Conservation (phyloP, 1,140 invertebrate species). For the Cydia amplana region DNA sequence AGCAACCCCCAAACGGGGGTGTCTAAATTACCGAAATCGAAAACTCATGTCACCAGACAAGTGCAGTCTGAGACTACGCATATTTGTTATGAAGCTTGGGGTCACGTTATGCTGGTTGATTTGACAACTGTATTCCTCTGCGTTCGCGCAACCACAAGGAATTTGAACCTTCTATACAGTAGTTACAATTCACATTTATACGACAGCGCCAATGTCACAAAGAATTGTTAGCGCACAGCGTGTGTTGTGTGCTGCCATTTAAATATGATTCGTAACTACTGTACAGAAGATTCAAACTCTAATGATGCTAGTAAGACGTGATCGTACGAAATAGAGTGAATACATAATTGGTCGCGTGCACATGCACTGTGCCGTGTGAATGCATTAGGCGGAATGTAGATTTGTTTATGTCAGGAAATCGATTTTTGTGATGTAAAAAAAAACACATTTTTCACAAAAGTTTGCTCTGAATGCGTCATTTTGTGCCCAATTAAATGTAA, state of each 20-base stretch:
- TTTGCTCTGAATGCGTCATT: too few species aligned
- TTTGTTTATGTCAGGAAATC: neutral
- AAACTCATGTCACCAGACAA: neutral
- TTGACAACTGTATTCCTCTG: neutral
- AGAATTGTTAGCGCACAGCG: neutral
- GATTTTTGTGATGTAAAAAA: neutral
- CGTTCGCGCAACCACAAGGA: neutral
- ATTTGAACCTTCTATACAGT: neutral
- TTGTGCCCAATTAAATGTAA: too few species aligned
- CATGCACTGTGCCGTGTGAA: slow-evolving; percentile 21
- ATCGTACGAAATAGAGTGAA: slow-evolving; percentile 16
- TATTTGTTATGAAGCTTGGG: neutral
- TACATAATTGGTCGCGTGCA: slow-evolving; percentile 49
- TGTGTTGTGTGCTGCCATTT: neutral
- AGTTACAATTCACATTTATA: neutral
- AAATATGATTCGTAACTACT: neutral
- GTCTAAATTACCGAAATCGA: slow-evolving; percentile 25
- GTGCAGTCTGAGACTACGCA: neutral
- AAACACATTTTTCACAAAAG: too few species aligned
- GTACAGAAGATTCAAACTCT: neutral
- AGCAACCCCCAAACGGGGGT: slow-evolving; percentile 45
- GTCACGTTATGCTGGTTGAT: neutral
- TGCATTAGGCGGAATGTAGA: slow-evolving; percentile 32
- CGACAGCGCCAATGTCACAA: neutral
- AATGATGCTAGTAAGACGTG: neutral